Base-by-base conservation (phyloP, 2,113 vertebrate genomes). In the Cyphomyrus plagiostoma region DNA sequence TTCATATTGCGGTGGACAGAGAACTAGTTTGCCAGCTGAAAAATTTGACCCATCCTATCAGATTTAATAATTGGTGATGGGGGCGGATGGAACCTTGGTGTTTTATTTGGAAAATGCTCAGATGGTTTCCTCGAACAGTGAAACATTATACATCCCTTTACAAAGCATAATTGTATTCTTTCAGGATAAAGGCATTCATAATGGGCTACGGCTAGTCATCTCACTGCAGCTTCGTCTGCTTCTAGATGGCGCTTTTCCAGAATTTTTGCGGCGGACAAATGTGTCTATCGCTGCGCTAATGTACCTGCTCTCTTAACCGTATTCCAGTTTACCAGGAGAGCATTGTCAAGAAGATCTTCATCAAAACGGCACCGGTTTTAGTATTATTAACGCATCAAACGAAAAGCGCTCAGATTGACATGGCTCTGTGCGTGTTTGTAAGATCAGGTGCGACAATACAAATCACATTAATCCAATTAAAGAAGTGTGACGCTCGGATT, bases 21-120 rank as follows among this genome's bases (percentile, higher is more conserved):
- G 8, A n/a, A 11, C 46, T 84, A 83, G 19, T 21, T 42, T 84
- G 9, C 46, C 15, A 7, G 70, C 70, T 77, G 35, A 77, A 77
- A n/a, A 35, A 53, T 52, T 7, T 87, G 2, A 87, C 46, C 49
- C 23, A 48, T 19, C 13, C 15, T 56, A n/a, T 87, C 26, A 87
- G 83, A 45, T 85, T 15, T 23, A 85, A 49, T 21, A 85, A 49
- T 4, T 49, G 70, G 35, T 4, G 23, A 50, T 48, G 35, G 3
- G 30, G 35, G 70, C 35, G 15, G 23, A 87, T 50, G 50, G 13
- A 53, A 35, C 50, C 50, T 10, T 17, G 15, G 9, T 56, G 30
- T 87, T 87, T 53, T 39, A 45, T 84, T 84, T 84, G 82, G 42
- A 84, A 84, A 45, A 84, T 84, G 50, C 85, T 39, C 48, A 87